These are phyloP conservation scores for Pan paniscus DNA, from an alignment of 2,113 vertebrate genomes.

Conservation along the genomic window DNA sequence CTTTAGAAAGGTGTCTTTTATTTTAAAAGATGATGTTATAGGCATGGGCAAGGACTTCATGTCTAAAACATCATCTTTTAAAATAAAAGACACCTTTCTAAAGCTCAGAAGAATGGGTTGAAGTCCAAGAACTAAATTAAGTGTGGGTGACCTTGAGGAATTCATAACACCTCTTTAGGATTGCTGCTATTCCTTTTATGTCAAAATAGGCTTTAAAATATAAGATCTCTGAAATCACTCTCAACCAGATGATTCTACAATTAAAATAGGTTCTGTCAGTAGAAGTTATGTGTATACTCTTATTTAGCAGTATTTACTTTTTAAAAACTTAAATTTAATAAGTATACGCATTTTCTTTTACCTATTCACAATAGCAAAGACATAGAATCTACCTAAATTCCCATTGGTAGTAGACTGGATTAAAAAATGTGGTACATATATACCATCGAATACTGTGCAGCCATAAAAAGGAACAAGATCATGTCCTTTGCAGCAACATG, in stretches of 20 bases:
- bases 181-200: not conserved
- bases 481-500: too few species aligned
- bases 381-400: too few species aligned
- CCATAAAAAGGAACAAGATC: too few species aligned
- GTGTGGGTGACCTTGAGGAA: not conserved
- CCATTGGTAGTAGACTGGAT: too few species aligned
- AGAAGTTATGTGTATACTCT: not conserved
- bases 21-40: not conserved
- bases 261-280: not conserved
- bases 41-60: too few species aligned
- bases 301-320: not conserved
- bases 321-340: not conserved
- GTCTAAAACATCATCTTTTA: not conserved
- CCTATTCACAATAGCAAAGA: not conserved
- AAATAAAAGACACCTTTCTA: not conserved
- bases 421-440: too few species aligned
- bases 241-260: not conserved
- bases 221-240: slow-evolving; percentile 1
- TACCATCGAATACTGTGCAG: too few species aligned
- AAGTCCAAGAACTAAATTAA: slow-evolving; percentile 7
- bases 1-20: not conserved
- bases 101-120: not conserved
- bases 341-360: not conserved
- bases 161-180: not conserved
- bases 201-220: not conserved